Evolutionary conservation across 1,140 invertebrate genomes (phyloP).

Genomic region (Hyles euphorbiae): DNA sequence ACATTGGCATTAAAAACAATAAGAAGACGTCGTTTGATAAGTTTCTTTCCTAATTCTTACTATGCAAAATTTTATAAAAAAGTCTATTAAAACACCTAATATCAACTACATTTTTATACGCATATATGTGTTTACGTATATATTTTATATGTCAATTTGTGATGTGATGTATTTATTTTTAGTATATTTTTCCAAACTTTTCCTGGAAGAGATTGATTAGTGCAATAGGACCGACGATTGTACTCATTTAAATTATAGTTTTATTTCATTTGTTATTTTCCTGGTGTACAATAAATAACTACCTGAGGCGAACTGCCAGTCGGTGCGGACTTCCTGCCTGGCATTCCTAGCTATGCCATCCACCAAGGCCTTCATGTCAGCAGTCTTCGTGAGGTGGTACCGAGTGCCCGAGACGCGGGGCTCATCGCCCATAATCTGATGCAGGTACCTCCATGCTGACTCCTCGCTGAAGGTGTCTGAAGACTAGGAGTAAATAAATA

Average conservation of each 20-base stretch:
- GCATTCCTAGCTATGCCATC: slow-evolving; percentile 34
- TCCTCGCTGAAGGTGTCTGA: slow-evolving; percentile 52
- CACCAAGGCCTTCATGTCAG: slow-evolving; percentile 40
- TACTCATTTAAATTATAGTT: not conserved
- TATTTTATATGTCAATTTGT: too few species aligned
- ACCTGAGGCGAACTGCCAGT: slow-evolving; percentile 58
- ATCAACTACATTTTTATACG: too few species aligned
- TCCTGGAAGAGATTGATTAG: too few species aligned
- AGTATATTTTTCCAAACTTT: too few species aligned
- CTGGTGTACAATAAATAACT: slow-evolving; percentile 4
- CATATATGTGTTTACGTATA: too few species aligned
- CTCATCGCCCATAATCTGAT: slow-evolving; percentile 37
- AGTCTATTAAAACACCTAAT: too few species aligned
- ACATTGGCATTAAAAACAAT: too few species aligned
- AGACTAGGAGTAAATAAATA: slow-evolving; percentile 26
- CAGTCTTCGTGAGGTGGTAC: slow-evolving; percentile 47
- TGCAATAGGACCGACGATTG: not conserved
- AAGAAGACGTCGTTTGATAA: too few species aligned
- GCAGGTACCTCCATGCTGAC: slow-evolving; percentile 33
- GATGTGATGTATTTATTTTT: too few species aligned
- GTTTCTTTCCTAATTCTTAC: too few species aligned
- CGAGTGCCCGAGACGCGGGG: slow-evolving; percentile 49
- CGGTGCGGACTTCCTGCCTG: slow-evolving; percentile 32
- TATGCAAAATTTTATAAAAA: too few species aligned
- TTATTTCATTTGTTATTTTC: too few species aligned